Evolutionary conservation across 2,888 invertebrate species (phyloP), one percentile per base, ranked within the genome.

Genomic region (Eurytoma californica): DNA sequence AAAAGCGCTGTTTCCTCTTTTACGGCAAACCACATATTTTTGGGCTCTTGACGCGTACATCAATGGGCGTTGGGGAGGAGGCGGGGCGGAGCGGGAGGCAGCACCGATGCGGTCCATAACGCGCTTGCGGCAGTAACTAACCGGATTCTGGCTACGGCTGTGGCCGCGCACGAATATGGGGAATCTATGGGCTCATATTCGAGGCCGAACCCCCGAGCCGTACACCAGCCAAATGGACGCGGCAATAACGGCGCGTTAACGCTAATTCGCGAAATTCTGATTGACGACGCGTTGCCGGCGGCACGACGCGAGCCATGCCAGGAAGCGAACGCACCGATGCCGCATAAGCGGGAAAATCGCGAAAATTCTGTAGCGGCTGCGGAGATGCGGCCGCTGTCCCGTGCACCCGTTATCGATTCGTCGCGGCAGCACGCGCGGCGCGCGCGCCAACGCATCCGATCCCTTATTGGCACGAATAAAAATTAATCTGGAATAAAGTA

Each of bases 201-300:
- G 86, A 86, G 18, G 47, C 47, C 53, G 53, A 87, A 86, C 88
- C 60, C 88, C 89, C 87, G 88, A 88, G 87, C 88, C 67, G 65
- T 69, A 72, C 79, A 87, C 89, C 85, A 88, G 89, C 89, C 89
- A 90, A 90, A 90, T 90, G 90, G 90, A 90, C 90, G 88, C 88
- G 86, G 90, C 90, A 90, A 90, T 90, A 90, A 90, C 89, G 89
- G 89, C 88, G 88, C 90, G 89, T 90, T 90, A 90, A 90, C 90
- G 90, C 89, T 90, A 90, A 90, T 90, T 90, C 90, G 90, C 88
- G 89, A 86, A 89, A 90, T 90, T 89, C 90, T 90, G 90, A 90
- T 90, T 89, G 90, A 90, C 90, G 90, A 89, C 84, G 86, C 84
- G 84, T 39, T 39, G 72, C 58, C 18, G 79, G 39, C 53, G 55